Conservation (phyloP, 2,113 vertebrate species). For the Sander lucioperca region DNA sequence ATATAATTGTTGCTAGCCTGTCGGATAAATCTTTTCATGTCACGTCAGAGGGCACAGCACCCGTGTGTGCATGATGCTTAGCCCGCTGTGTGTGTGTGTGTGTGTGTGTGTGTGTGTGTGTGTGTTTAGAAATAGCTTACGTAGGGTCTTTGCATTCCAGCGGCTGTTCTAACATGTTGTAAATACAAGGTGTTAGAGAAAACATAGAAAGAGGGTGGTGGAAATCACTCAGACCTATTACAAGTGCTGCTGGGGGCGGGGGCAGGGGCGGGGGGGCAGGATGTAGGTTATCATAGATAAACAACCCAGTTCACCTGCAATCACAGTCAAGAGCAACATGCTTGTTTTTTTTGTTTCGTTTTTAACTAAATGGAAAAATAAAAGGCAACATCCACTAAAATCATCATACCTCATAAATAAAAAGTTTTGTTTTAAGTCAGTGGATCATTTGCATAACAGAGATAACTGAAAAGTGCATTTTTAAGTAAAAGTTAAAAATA, state of each 20-base stretch:
- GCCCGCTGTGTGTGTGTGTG: no score
- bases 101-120: conserved; percentile 31
- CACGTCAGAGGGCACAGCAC: conserved; percentile 47
- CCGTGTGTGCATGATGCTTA: not conserved
- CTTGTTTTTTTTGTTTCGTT: not conserved
- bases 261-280: not conserved
- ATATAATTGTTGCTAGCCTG: conserved; percentile 30
- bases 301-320: conserved; percentile 55
- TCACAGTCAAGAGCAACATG: not conserved
- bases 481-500: not conserved
- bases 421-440: not conserved
- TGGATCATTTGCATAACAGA: conserved; percentile 7
- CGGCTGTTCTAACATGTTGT: conserved; percentile 94
- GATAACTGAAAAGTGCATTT: not conserved
- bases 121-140: conserved; percentile 64
- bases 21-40: conserved; percentile 45
- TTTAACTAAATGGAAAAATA: not conserved
- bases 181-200: conserved; percentile 82
- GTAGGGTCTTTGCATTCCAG: conserved; percentile 90
- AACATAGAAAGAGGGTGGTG: conserved; percentile 68
- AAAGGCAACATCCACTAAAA: not conserved
- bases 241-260: conserved; percentile 18
- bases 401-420: not conserved
- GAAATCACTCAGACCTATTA: conserved; percentile 66
- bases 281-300: conserved; percentile 59